phyloP scores from a whole-genome alignment of 2,888 invertebrate species.

The Abrostola triplasia region DNA sequence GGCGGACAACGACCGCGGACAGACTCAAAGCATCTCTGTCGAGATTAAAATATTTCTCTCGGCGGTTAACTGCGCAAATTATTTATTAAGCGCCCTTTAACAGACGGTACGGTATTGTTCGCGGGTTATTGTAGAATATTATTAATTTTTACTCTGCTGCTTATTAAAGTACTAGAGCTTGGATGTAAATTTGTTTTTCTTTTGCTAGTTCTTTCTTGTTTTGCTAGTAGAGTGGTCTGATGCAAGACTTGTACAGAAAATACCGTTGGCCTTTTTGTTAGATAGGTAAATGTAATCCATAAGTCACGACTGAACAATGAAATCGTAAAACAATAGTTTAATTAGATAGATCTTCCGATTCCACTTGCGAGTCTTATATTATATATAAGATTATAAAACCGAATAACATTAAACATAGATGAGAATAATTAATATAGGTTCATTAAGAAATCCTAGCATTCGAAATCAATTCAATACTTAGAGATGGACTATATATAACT shows the following conservation, averaged over 20 bases:
- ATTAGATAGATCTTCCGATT: too few species aligned
- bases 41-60: constrained; percentile 85
- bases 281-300: too few species aligned
- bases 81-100: constrained; percentile 78
- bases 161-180: constrained; percentile 18
- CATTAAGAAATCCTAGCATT: neutral
- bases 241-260: too few species aligned
- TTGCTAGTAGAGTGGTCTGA: too few species aligned
- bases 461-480: too few species aligned
- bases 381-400: too few species aligned
- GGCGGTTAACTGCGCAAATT: constrained; percentile 79
- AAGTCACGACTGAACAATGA: too few species aligned
- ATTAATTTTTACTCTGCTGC: constrained; percentile 37
- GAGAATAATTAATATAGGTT: neutral
- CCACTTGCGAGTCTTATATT: too few species aligned
- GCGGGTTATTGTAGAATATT: constrained; percentile 54
- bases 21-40: constrained; percentile 77
- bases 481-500: too few species aligned
- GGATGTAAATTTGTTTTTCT: constrained; percentile 19
- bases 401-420: too few species aligned
- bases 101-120: constrained; percentile 62
- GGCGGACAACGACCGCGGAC: constrained; percentile 72
- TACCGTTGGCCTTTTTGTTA: too few species aligned
- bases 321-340: too few species aligned
- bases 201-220: neutral